phyloP scores from a whole-genome alignment of 2,113 vertebrate genomes.

The Corapipo altera region DNA sequence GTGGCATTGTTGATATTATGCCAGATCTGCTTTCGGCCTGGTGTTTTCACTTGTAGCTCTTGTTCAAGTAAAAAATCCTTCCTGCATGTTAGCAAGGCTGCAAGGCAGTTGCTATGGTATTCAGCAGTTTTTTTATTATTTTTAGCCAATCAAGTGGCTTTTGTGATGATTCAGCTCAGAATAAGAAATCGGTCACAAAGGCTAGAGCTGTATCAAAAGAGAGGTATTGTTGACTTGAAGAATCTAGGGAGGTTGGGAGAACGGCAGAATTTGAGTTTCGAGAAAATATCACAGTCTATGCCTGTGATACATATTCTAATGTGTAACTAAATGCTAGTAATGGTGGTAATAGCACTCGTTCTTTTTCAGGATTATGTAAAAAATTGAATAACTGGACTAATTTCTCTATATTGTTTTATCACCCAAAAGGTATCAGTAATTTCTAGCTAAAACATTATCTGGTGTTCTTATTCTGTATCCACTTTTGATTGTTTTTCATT shows the following conservation, averaged over 20 bases:
- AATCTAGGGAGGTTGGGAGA: neutral
- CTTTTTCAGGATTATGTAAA: neutral
- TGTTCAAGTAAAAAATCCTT: conserved; percentile 10
- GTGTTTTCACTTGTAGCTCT: conserved; percentile 40
- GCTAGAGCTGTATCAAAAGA: conserved; percentile 4
- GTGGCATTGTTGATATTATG: accelerated
- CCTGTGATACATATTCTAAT: neutral
- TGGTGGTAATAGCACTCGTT: neutral
- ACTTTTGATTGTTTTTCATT: neutral
- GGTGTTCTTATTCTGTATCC: neutral
- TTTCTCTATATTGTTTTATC: neutral
- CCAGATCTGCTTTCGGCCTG: neutral
- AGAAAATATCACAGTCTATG: neutral
- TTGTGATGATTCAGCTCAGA: conserved; percentile 27
- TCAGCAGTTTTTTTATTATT: neutral
- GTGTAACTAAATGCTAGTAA: neutral
- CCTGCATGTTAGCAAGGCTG: neutral
- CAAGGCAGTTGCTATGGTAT: conserved; percentile 57
- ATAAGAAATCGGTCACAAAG: neutral
- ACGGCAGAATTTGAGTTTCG: neutral
- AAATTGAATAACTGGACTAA: neutral
- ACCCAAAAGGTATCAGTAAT: neutral
- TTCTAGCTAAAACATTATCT: neutral
- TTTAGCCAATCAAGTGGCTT: neutral
- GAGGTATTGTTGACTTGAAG: conserved; percentile 9